These are phyloP conservation scores for Nothoprocta pentlandii DNA, from an alignment of 2,113 vertebrate genomes.

Conservation along the genomic window DNA sequence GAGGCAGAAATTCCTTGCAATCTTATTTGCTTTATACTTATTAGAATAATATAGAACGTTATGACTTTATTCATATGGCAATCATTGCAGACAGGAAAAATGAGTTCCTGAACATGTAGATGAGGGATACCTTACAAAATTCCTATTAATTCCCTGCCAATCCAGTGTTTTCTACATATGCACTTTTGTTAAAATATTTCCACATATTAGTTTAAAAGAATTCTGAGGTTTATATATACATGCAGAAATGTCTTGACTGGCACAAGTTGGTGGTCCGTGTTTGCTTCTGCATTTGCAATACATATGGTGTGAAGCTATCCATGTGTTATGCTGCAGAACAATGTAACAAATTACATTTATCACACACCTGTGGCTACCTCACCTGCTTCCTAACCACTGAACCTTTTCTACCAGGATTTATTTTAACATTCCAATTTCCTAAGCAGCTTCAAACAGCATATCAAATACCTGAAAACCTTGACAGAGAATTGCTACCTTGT, in stretches of 20 bases:
- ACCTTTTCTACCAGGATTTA: slow-evolving; percentile 40
- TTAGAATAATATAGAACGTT: neutral
- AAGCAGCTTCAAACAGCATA: slow-evolving; percentile 5
- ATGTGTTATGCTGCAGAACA: slow-evolving; percentile 63
- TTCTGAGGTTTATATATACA: neutral
- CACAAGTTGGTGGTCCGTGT: neutral
- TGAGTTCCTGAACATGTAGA: neutral
- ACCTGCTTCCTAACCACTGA: slow-evolving; percentile 55
- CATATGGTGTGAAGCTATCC: slow-evolving; percentile 47
- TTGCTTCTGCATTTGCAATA: slow-evolving; percentile 16
- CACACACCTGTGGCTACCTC: slow-evolving; percentile 61
- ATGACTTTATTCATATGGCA: neutral
- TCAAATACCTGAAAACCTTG: slow-evolving; percentile 16
- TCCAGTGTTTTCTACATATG: neutral
- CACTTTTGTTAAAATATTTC: neutral
- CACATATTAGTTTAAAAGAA: neutral
- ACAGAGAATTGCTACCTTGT: neutral
- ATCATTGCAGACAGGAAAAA: neutral
- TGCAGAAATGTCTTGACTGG: neutral
- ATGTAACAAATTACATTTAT: slow-evolving; percentile 69
- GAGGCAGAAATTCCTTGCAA: neutral
- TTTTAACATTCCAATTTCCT: slow-evolving; percentile 46
- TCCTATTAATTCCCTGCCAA: neutral
- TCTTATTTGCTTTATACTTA: neutral
- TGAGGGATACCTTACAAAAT: neutral